These are phyloP conservation scores for Euzophera pinguis DNA, from an alignment of 2,888 invertebrate species.

Conservation along the genomic window DNA sequence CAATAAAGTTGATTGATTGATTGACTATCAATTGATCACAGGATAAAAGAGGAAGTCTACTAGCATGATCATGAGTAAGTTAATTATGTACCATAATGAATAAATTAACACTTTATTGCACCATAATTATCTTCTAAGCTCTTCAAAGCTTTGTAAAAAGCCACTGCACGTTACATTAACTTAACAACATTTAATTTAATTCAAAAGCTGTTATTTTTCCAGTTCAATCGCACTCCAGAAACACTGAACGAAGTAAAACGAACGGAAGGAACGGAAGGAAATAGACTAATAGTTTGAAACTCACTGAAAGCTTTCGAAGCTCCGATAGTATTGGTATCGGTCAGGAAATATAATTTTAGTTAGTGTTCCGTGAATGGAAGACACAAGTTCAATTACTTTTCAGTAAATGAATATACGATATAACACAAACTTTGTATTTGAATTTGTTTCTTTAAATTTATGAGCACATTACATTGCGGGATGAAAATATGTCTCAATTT, in stretches of 20 bases:
- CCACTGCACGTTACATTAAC: not conserved
- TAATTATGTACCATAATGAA: no score
- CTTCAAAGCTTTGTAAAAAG: not conserved
- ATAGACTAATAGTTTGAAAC: conserved; percentile 8
- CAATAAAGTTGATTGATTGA: no score
- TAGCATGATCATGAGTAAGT: no score
- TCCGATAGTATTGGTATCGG: not conserved
- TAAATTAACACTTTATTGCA: no score
- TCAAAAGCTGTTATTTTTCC: not conserved
- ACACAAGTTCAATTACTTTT: not conserved
- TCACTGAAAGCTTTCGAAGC: conserved; percentile 2
- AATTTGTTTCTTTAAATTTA: no score
- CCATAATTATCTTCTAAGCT: no score
- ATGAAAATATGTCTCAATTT: no score
- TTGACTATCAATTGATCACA: no score
- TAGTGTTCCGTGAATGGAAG: not conserved
- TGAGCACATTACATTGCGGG: no score
- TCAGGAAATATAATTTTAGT: conserved; percentile 6
- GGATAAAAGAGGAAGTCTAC: no score
- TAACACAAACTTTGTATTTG: not conserved
- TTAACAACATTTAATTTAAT: not conserved
- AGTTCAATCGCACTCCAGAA: not conserved
- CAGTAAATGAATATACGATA: not conserved
- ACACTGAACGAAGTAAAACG: not conserved
- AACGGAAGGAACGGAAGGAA: conserved; percentile 1